Conservation (phyloP, 2,888 invertebrate species). For the Glaucopsyche alexis region DNA sequence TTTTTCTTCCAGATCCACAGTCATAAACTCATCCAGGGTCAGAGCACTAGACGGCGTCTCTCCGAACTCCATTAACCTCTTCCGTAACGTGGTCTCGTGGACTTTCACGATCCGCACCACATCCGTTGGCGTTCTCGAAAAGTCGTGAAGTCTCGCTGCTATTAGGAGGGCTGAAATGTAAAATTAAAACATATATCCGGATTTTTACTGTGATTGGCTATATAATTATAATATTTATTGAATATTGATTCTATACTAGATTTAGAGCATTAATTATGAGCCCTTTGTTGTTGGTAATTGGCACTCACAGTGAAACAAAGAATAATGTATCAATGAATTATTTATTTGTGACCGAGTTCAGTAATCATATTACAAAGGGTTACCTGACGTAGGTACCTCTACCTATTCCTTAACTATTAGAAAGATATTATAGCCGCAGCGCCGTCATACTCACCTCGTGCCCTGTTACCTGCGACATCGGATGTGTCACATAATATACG, state of each 20-base stretch:
- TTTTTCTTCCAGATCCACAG: constrained; percentile 96
- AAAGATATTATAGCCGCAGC: constrained; percentile 72
- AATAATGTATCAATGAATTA: not conserved
- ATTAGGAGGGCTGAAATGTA: constrained; percentile 89
- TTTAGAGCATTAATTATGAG: too few relatives aligned
- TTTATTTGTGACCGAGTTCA: not conserved
- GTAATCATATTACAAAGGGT: not conserved
- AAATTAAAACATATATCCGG: not conserved
- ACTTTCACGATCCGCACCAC: constrained; percentile 97
- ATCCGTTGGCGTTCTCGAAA: constrained; percentile 91
- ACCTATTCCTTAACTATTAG: not conserved
- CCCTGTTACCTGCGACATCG: constrained; percentile 86
- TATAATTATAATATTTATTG: too few relatives aligned
- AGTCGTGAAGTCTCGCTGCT: constrained; percentile 95
- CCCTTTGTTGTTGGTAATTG: not conserved
- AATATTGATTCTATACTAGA: too few relatives aligned
- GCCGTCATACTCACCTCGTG: too few relatives aligned
- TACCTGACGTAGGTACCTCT: not conserved
- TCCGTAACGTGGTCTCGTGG: constrained; percentile 94
- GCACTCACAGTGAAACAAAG: not conserved
- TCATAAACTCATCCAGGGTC: constrained; percentile 98
- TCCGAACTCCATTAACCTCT: constrained; percentile 95
- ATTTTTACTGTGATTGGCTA: not conserved
- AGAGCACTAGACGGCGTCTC: constrained; percentile 97
- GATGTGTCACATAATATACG: constrained; percentile 85